Base-by-base conservation (phyloP, 2,888 invertebrate genomes). In the Oscheius sp. region DNA sequence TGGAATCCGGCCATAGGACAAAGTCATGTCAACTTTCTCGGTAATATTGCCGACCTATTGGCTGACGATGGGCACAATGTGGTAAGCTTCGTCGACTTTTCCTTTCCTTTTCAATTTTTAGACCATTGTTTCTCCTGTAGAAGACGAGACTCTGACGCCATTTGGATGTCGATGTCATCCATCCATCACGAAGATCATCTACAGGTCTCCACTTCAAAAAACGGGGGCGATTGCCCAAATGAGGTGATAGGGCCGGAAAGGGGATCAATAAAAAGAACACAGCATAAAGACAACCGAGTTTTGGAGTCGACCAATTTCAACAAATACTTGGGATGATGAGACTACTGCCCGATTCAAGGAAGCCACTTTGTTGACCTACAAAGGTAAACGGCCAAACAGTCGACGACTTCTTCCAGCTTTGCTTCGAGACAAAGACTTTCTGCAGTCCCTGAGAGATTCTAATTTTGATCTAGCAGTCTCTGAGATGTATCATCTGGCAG, bases 391-490 rank as follows among this genome's bases (percentile, higher is more conserved):
- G n/a, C n/a, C n/a, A n/a, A n/a, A n/a, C n/a, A n/a, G n/a, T n/a
- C 9, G 35, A 35, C 3, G 35, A 9, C 41, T 25, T 18, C 43
- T 43, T 43, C 16, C 23, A 63, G 63, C 43, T 25, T 35, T 68
- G 12, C 18, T 68, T 23, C n/a, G 49, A 35, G 68, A 68, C 52
- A 52, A 29, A 18, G 13, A 68, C 0, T 18, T 68, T 12, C 0
- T 68, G 1, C 18, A 52, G 13, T 49, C 6, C 9, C 52, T 68
- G 9, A 68, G 23, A 23, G 29, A 52, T 16, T 13, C 18, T 7
- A 49, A 52, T 7, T 68, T 68, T 52, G 68, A 68, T 68, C 35
- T 68, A 1, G 68, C 49, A 16, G 41, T 68, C 35, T 23, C 49
- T 13, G 68, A 68, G 49, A 52, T 35, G 13, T 68, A 29, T 23